These are phyloP conservation scores for Tipula vernalis DNA, from an alignment of 2,888 invertebrate species.

Conservation along the genomic window DNA sequence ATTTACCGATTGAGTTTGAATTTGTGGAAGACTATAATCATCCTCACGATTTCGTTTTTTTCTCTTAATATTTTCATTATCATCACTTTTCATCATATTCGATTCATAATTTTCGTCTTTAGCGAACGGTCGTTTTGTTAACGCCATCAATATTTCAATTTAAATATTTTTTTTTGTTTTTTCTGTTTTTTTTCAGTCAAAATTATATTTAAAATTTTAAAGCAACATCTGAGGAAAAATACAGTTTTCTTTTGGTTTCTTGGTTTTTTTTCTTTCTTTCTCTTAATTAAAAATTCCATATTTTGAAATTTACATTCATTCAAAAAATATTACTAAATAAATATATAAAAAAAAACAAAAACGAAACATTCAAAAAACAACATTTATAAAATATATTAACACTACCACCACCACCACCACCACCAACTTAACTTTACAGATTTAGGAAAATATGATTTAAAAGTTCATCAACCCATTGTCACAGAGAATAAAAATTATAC, in stretches of 20 bases:
- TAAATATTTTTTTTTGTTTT: background rate
- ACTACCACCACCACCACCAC: background rate
- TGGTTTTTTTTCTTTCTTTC: background rate
- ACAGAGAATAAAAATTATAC: background rate
- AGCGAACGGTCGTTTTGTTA: slow-evolving; percentile 33
- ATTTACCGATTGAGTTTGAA: slow-evolving; percentile 13
- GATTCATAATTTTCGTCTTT: slow-evolving; percentile 26
- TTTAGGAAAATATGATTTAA: background rate
- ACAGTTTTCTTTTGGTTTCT: background rate
- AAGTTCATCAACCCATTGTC: background rate
- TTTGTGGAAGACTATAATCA: slow-evolving; percentile 19
- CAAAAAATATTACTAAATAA: background rate
- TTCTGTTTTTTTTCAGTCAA: background rate
- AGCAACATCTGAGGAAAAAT: background rate
- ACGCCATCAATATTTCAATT: slow-evolving; percentile 25
- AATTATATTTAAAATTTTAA: background rate
- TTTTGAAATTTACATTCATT: background rate
- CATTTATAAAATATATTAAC: background rate
- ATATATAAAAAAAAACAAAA: background rate
- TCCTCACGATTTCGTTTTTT: slow-evolving; percentile 35
- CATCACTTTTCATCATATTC: slow-evolving; percentile 21
- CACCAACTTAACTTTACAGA: background rate
- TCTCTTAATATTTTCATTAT: slow-evolving; percentile 31
- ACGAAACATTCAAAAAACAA: background rate
- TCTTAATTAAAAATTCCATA: background rate